These are phyloP conservation scores for Grapholita molesta DNA, from an alignment of 1,140 invertebrate species.

Conservation along the genomic window DNA sequence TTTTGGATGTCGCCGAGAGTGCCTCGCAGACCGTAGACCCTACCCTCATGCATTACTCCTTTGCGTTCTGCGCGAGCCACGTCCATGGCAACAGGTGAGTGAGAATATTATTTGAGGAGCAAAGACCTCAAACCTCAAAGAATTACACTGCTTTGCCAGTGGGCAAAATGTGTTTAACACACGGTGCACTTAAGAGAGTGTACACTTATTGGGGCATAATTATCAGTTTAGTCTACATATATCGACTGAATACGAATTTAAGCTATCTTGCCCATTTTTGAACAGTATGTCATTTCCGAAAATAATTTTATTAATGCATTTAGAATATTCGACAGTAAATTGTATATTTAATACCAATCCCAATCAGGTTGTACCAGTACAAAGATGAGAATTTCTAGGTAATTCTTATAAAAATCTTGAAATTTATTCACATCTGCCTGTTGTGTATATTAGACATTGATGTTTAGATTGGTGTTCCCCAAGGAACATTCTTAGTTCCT, in stretches of 20 bases:
- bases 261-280: too few species aligned
- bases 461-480: constrained; percentile 27
- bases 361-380: background rate
- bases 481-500: constrained; percentile 26
- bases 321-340: background rate
- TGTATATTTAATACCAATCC: background rate
- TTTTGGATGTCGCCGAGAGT: constrained; percentile 96
- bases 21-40: constrained; percentile 96
- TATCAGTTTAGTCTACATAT: too few species aligned
- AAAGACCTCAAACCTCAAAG: too few species aligned
- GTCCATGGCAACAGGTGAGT: constrained; percentile 96
- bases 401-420: background rate
- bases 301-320: background rate
- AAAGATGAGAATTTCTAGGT: background rate
- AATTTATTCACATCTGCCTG: background rate
- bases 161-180: too few species aligned
- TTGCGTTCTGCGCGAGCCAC: constrained; percentile 99
- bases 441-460: constrained; percentile 25
- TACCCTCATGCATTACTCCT: constrained; percentile 98
- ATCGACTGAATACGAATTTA: too few species aligned
- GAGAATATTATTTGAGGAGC: background rate
- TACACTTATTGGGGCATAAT: too few species aligned
- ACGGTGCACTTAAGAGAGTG: too few species aligned
- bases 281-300: too few species aligned
- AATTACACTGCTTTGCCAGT: too few species aligned